Evolutionary conservation across 30 jellyfish, hydroid and myxozoan genomes (phyloP), one percentile per base, ranked within the genome.

Genomic region (Aurelia coerulea): DNA sequence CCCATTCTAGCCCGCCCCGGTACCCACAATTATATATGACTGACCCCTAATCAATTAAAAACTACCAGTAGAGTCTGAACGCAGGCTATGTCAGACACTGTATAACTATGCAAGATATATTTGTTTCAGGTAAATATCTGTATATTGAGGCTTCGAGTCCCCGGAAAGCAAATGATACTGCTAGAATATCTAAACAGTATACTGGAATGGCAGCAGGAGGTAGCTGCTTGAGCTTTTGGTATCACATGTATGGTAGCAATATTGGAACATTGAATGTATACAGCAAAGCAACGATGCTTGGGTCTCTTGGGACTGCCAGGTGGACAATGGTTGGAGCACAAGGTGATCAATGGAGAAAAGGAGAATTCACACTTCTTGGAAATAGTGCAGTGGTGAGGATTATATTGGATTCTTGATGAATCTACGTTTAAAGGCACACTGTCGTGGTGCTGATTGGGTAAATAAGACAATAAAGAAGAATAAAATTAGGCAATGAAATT

Each of bases 141-240:
- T 90, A 90, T 76, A 88, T 83, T 16, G 97, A 90, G 66, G 73
- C 97, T 32, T 90, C 97, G 10, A 65, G 62, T 33, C 90, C 85
- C 33, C 76, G 81, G 29, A 69, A 49, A 54, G 14, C 13, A 6
- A 88, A 76, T 35, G 74, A 84, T 12, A 75, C 31, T 29, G 87
- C 94, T 1, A 51, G 94, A 32, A 46, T 90, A 32, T 59, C 84
- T 10, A 84, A 76, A 63, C 74, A 42, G 54, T 82, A 82, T 49
- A 62, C 90, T 58, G 84, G 88, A 49, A 77, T 90, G 13, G 76
- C 74, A 68, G 62, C 81, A 23, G 88, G 87, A 19, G 97, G 97
- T 7, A 90, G 91, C 82, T 90, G 97, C 73, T 83, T 90, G 91
- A 60, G 68, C 15, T 90, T 90, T 56, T 90, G 91, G 91, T 90